Base-by-base conservation (phyloP, 2,888 invertebrate genomes). In the Aphidoletes aphidimyza region DNA sequence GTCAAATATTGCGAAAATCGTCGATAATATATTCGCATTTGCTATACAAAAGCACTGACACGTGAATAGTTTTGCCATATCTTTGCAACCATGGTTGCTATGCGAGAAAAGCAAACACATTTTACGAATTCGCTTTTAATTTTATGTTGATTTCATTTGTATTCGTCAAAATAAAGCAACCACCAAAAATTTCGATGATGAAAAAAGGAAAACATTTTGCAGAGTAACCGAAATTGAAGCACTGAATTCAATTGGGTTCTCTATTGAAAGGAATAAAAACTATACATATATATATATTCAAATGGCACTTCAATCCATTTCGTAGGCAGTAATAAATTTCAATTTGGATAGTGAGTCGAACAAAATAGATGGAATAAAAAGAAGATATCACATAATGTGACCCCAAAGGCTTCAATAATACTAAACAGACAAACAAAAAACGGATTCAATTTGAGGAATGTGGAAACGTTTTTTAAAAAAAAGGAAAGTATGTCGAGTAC, bases 221-320 rank as follows among this genome's bases (percentile, higher is more conserved):
- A n/a, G n/a, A n/a, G n/a, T n/a, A n/a, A n/a, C n/a, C n/a, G 6
- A 14, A 42, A 42, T 42, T 42, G 42, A 42, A 42, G 42, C 6
- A 42, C 42, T 6, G 42, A 42, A 42, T 9, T 42, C 42, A 42
- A 9, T 6, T 14, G n/a, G n/a, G n/a, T n/a, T n/a, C n/a, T n/a
- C n/a, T n/a, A n/a, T n/a, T n/a, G n/a, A n/a, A n/a, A n/a, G n/a
- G n/a, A n/a, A n/a, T n/a, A n/a, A n/a, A n/a, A n/a, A n/a, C n/a
- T n/a, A n/a, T n/a, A n/a, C n/a, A n/a, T n/a, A n/a, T n/a, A n/a
- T n/a, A n/a, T n/a, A 22, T 54, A 69, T 14, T 34, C 30, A 69
- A 69, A 69, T 30, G 34, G 69, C 17, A 30, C 69, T 69, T 69
- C 69, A 69, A 69, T 69, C 30, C 34, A 69, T 69, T 69, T 34